Evolutionary conservation across 2,888 invertebrate species (phyloP), one percentile per base, ranked within the genome.

Genomic region (Crepidodera aurea): DNA sequence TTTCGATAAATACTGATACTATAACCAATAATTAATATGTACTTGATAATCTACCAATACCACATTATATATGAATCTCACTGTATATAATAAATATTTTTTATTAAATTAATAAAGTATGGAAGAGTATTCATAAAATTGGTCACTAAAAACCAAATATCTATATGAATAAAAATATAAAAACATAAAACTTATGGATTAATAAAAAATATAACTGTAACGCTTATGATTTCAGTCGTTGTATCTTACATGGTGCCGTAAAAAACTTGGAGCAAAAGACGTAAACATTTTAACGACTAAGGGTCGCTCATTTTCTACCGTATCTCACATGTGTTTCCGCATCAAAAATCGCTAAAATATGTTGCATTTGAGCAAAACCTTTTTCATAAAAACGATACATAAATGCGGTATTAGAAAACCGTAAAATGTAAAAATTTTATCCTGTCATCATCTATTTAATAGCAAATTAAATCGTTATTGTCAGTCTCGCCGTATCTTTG

Each of bases 211-310:
- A 37, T 37, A 5, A 10, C 18, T 12, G 25, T 7, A 12, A 13
- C 54, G 54, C 18, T 42, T 37, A 27, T 54, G 54, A 44, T 16
- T 32, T 44, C 12, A 7, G 10, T 18, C 42, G 42, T 54, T 54
- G 32, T 54, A 54, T 54, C 54, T 54, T 19, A 44, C 32, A 54
- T 16, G 32, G 19, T 42, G 54, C 51, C 34, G 12, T 59, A 51
- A 59, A 51, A 56, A 51, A 59, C 27, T 59, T 44, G 32, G 5
- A 53, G 54, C 12, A 16, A 44, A 59, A 46, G 58, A 27, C 44
- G 34, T 59, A 59, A 59, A 59, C 59, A 59, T 59, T 51, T 59
- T 59, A 59, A 59, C 59, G 59, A 44, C 59, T 51, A 19, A 12
- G 51, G 34, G 59, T 10, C 13, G 40, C 34, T 58, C 51, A 58